phyloP scores from a whole-genome alignment of 2,113 vertebrate genomes.

The Alligator mississippiensis region DNA sequence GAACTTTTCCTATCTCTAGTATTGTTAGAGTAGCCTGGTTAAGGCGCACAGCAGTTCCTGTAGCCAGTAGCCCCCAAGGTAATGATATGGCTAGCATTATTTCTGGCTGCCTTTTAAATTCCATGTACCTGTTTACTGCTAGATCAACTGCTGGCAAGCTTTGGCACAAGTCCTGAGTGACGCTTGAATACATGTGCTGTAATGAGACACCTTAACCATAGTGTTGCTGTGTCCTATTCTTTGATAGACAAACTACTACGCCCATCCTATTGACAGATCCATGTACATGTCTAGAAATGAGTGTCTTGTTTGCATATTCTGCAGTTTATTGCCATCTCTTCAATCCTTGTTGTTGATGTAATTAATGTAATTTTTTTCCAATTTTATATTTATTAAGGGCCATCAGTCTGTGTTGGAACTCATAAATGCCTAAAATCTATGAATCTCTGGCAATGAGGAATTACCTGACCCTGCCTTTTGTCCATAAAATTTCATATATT shows the following conservation, averaged over 20 bases:
- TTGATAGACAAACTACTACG: too few species aligned
- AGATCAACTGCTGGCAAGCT: too few species aligned
- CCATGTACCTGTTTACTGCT: too few species aligned
- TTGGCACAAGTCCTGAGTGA: too few species aligned
- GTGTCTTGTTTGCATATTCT: neutral
- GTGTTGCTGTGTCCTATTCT: too few species aligned
- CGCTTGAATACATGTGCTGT: neutral
- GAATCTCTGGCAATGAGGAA: neutral
- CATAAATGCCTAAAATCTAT: neutral
- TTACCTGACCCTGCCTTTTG: neutral
- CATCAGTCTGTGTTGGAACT: neutral
- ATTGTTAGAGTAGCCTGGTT: too few species aligned
- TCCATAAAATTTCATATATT: neutral
- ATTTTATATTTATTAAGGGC: neutral
- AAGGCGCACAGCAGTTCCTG: too few species aligned
- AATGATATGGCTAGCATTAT: too few species aligned
- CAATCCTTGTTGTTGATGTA: neutral
- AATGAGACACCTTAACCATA: neutral
- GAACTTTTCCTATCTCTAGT: too few species aligned
- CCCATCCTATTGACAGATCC: neutral
- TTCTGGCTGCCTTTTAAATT: too few species aligned
- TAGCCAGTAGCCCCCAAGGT: too few species aligned
- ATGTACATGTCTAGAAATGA: neutral
- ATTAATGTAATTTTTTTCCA: neutral
- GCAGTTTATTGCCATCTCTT: neutral